Conservation (phyloP, 2,113 vertebrate species). For the Vidua macroura region DNA sequence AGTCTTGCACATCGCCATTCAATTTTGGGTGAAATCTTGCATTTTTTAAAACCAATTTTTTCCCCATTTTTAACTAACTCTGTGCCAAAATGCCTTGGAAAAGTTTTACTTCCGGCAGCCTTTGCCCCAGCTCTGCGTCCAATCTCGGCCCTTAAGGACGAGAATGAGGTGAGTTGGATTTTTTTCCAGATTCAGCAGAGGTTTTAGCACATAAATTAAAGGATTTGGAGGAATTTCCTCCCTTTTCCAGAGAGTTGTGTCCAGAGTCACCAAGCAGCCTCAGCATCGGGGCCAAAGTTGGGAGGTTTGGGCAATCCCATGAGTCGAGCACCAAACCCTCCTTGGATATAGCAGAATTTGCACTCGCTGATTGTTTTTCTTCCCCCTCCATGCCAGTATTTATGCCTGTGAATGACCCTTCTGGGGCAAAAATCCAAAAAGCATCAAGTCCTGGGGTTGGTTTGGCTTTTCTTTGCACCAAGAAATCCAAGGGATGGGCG, state of each 20-base stretch:
- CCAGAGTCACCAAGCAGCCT: neutral
- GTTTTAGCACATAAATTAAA: constrained; percentile 49
- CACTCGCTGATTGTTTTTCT: neutral
- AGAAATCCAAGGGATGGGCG: neutral
- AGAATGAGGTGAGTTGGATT: neutral
- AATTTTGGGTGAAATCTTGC: neutral
- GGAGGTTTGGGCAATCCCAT: neutral
- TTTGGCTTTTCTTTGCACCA: neutral
- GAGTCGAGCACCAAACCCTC: neutral
- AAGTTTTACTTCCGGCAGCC: neutral
- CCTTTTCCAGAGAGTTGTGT: neutral
- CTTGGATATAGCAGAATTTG: neutral
- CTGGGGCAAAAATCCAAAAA: neutral
- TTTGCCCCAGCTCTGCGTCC: neutral
- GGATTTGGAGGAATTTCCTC: neutral
- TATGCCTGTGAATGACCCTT: neutral
- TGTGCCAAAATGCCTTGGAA: neutral
- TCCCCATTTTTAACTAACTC: neutral
- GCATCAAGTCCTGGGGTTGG: neutral
- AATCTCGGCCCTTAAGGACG: neutral
- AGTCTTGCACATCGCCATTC: neutral
- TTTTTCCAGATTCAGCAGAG: neutral
- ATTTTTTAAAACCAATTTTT: neutral
- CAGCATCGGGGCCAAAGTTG: neutral
- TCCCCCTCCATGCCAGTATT: neutral